Base-by-base conservation (phyloP, 2,113 vertebrate genomes). In the Scytalopus superciliaris region DNA sequence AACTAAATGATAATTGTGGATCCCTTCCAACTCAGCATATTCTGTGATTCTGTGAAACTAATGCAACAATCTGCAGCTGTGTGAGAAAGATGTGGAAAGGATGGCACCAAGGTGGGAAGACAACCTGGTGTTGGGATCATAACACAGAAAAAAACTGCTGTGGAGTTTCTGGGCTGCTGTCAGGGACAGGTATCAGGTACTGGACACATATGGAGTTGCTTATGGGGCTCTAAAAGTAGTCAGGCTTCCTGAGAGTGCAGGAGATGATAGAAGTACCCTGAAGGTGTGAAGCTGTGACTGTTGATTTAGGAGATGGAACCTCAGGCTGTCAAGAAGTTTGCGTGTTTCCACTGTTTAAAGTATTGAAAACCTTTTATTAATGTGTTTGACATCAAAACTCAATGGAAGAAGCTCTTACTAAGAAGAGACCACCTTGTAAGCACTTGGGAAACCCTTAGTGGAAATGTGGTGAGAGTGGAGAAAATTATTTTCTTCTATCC, bases 151-250 rank as follows among this genome's bases (percentile, higher is more conserved):
- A 83, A 27, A 28, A 28, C 1, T 2, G n/a, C 13, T 76, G 9
- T 60, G 18, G 21, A 30, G 6, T 81, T 77, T 87, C 30, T 77
- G 59, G 23, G 24, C 13, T 80, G 14, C 14, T 52, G 25, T 63
- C 42, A 66, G n/a, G 27, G 37, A 62, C 14, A 69, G 22, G 10
- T 42, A 35, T 56, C 16, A 45, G 15, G 5, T 15, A 3, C 25
- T 62, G 27, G 17, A 19, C 7, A 18, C 6, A 1, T 6, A 27
- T 0, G 6, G 25, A 1, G 0, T 8, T 89, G n/a, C 31, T 53
- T 23, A 31, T 4, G 17, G 3, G 3, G 49, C 74, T 63, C 25
- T 75, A n/a, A 73, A 52, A 64, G 22, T 18, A 56, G 42, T 3
- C 53, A 56, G 53, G 28, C 1, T 83, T 88, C 64, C 57, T 79